Evolutionary conservation across 2,797 vertebrate genomes (phyloP).

Genomic region (Pristis pectinata): DNA sequence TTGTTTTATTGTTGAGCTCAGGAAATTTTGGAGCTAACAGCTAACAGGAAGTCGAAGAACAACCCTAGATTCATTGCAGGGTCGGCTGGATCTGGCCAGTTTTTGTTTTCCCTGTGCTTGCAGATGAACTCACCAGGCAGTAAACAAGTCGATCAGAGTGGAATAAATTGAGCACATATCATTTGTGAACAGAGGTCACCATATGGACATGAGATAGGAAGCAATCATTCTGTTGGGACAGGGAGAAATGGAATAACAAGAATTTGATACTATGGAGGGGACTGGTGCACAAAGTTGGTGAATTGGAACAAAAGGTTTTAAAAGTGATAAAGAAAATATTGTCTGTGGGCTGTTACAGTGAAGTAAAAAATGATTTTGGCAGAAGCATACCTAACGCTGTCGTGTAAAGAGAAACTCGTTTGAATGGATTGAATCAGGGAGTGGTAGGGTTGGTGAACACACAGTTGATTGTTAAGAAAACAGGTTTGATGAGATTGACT

Average conservation of each 20-base stretch:
- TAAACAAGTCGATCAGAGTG: neutral
- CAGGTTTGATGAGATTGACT: neutral
- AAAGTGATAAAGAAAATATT: neutral
- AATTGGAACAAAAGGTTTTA: neutral
- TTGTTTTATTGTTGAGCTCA: neutral
- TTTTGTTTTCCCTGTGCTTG: neutral
- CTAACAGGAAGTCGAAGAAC: neutral
- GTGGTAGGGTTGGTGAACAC: neutral
- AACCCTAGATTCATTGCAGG: neutral
- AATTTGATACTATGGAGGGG: neutral
- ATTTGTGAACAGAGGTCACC: neutral
- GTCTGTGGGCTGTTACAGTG: neutral
- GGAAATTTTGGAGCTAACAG: neutral
- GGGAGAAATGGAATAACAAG: neutral
- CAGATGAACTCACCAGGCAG: neutral
- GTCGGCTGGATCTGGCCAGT: neutral
- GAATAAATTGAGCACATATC: neutral
- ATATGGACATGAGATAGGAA: neutral
- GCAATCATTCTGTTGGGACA: neutral
- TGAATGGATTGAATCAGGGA: neutral
- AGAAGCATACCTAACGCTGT: no score
- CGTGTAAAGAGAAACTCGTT: neutral
- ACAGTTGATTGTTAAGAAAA: neutral
- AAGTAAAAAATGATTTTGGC: neutral
- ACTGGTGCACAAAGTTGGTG: neutral